These are phyloP conservation scores for Standfussiana lucernea DNA, from an alignment of 2,888 invertebrate genomes.

Conservation along the genomic window DNA sequence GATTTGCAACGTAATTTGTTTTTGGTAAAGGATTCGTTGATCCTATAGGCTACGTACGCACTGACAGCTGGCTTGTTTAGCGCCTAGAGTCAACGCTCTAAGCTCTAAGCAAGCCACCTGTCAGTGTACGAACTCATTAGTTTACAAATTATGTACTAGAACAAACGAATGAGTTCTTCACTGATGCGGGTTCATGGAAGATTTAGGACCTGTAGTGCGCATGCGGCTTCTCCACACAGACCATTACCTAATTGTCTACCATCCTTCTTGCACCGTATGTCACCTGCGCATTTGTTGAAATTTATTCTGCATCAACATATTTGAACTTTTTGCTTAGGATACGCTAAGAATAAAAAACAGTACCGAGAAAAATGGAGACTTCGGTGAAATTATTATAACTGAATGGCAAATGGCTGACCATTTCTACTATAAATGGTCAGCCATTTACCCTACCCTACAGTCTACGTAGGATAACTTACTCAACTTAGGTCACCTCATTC, in stretches of 20 bases:
- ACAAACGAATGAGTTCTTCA: too few species aligned
- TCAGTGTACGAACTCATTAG: too few species aligned
- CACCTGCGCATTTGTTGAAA: neutral
- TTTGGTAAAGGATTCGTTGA: neutral
- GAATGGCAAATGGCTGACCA: conserved; percentile 6
- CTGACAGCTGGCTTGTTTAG: too few species aligned
- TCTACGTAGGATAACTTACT: neutral
- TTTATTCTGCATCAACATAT: neutral
- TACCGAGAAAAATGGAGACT: neutral
- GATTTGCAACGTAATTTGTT: conserved; percentile 1
- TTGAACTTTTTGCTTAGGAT: neutral
- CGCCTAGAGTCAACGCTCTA: too few species aligned
- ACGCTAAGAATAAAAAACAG: neutral
- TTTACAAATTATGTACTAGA: too few species aligned
- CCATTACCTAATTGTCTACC: too few species aligned
- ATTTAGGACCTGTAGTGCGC: too few species aligned
- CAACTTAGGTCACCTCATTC: conserved; percentile 11
- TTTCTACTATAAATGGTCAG: neutral
- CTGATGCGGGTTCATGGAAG: too few species aligned
- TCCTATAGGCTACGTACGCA: too few species aligned
- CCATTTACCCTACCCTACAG: neutral
- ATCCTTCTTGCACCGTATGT: neutral
- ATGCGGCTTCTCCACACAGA: too few species aligned
- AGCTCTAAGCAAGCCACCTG: too few species aligned
- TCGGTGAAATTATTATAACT: neutral